Evolutionary conservation across 2,113 vertebrate genomes (phyloP).

Genomic region (Podarcis raffonei): DNA sequence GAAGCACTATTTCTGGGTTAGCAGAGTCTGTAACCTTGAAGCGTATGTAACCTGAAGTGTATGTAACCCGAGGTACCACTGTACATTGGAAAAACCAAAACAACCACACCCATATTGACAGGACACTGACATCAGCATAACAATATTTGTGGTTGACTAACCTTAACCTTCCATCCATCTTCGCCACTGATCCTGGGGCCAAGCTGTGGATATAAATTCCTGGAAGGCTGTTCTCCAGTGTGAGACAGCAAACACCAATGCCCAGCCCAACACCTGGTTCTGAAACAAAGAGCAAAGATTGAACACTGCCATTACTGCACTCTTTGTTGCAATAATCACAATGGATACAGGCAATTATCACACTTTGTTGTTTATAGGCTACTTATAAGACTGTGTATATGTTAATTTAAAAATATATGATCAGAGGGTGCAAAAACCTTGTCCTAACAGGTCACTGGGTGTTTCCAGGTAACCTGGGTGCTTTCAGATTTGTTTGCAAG

Average conservation of each 20-base stretch:
- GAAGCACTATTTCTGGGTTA: no score
- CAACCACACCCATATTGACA: fast-evolving
- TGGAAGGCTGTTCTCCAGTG: conserved; percentile 86
- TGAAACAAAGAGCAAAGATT: conserved; percentile 64
- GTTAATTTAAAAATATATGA: background rate
- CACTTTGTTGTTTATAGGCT: background rate
- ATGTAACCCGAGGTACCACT: no score
- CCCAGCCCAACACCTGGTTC: conserved; percentile 92
- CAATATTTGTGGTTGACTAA: conserved; percentile 61
- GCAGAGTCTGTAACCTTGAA: no score
- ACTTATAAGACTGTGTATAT: conserved; percentile 27
- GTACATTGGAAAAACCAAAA: background rate
- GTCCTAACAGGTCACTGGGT: background rate
- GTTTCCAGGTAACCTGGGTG: no score
- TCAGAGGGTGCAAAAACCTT: background rate
- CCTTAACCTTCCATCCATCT: conserved; percentile 95
- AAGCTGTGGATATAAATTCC: conserved; percentile 96
- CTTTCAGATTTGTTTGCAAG: no score
- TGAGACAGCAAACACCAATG: conserved; percentile 92
- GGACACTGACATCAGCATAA: background rate
- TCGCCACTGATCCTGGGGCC: conserved; percentile 92
- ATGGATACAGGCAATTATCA: conserved; percentile 45
- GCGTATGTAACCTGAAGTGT: no score
- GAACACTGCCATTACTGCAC: no score
- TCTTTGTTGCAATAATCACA: conserved; percentile 27